Base-by-base conservation (phyloP, 2,797 vertebrate genomes). In the Acrocephalus scirpaceus region DNA sequence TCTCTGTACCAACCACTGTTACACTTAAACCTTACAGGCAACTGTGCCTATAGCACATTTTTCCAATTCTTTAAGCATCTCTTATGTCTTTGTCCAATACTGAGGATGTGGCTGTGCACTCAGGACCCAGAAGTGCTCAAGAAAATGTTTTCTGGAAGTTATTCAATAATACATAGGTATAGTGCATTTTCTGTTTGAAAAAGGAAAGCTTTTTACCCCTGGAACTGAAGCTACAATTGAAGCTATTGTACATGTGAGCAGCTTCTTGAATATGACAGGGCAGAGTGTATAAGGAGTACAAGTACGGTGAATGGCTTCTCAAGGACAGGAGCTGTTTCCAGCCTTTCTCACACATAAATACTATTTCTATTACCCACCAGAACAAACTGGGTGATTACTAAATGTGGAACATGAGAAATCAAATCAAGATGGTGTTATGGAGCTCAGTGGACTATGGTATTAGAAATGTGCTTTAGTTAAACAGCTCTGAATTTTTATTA, bases 351-450 rank as follows among this genome's bases (percentile, higher is more conserved):
- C 51, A 32, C 65, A 53, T 89, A 95, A 95, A 90, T 87, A 92
- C 56, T 76, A 32, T 89, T 95, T 75, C 58, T 88, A 80, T 93
- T 95, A 94, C 81, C 51, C 9, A 51, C 69, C 83, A 84, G 90
- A 95, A 89, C 48, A 92, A 95, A 78, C 5, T 8, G 47, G 48
- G 50, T 66, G 66, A 95, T 92, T 92, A 61, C 48, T 92, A 80
- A 88, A 92, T 73, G 75, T 56, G 66, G 45, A 91, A 91, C 78
- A 90, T 73, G 69, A 92, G 92, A 94, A 95, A 94, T 95, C 84
- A 96, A 92, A 95, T 76, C 83, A 86, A 88, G 58, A 75, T 88
- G 47, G 29, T 80, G 69, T 74, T 92, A 61, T 61, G 69, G 75
- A 86, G 27, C 34, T 92, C 90, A 90, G 61, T 78, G 92, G 89